Base-by-base conservation (phyloP, 2,113 vertebrate species). In the Aphyosemion australe region DNA sequence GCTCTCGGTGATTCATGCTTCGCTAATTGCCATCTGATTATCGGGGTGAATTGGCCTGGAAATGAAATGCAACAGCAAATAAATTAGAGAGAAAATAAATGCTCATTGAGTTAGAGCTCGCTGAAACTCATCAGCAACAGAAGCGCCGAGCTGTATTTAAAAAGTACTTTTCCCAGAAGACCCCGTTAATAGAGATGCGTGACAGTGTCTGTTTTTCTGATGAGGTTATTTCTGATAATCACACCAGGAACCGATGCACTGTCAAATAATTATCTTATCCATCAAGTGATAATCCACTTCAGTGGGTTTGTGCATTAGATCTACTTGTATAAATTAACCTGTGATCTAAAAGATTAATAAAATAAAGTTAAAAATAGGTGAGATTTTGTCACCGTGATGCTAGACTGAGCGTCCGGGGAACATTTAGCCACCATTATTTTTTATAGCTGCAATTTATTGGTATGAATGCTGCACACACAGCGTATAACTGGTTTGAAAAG, bases 21-120 rank as follows among this genome's bases (percentile, higher is more conserved):
- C 71, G 65, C 75, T 88, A 88, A 89, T 84, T 89, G 75, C 72
- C 68, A 84, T 85, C 82, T 86, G 86, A 90, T 88, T 85, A 85
- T 72, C 61, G 86, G 70, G 69, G 69, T 80, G 80, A 87, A 88
- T 87, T 84, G 85, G 79, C 70, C 79, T 69, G 64, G 80, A 89
- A 88, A 88, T 85, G 59, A 88, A 87, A 80, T 81, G 76, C 83
- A 82, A 79, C 72, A 76, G 79, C 77, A 86, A 87, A 84, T 81
- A 85, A 86, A 88, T 87, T 81, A 70, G 80, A 71, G 78, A 45
- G 80, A 79, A 81, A 83, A 88, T 78, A 80, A 86, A 88, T 78
- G 66, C 75, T 87, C 75, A 75, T 75, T 63, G 76, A 85, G 77
- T 81, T 82, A 77, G 55, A 82, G 60, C 78, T 84, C 67, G 80